Evolutionary conservation across 2,888 invertebrate species (phyloP), one percentile per base, ranked within the genome.

Genomic region (Parthenolecanium corni): DNA sequence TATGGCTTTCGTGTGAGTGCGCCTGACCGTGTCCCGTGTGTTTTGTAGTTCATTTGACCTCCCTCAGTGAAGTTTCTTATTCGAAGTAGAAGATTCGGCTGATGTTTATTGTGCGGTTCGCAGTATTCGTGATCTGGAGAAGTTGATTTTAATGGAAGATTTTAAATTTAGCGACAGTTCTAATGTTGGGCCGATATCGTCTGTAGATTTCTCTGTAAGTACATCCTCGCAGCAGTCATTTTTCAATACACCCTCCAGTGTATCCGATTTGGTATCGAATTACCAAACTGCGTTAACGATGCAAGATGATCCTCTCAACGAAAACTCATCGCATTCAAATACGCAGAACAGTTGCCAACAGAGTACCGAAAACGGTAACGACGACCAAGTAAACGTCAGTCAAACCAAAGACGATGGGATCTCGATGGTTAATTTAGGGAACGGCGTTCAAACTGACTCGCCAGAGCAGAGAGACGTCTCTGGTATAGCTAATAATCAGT

Each of bases 261-360:
- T 69, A 68, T 68, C 69, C 68, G 69, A 70, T 66, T 68, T 68
- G 64, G 68, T 68, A 66, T 67, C 69, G 64, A 69, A 69, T 67
- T 68, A 69, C 67, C 70, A 69, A 57, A 70, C 69, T 64, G 64
- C 62, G 40, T 66, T 68, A 66, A 67, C 68, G 64, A 70, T 70
- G 70, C 70, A 69, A 69, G 70, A 70, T 69, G 70, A 70, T 69
- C 68, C 70, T 66, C 66, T 70, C 64, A 69, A 69, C 62, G 70
- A 70, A 64, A 70, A 70, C 64, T 67, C 68, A 62, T 66, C 70
- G 53, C 52, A 62, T 24, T 38, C 40, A 38, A 52, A 52, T 62
- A 31, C 62, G 52, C 62, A 52, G 20, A 52, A 52, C 14, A 52
- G 47, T 52, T 52, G 62, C 38, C 52, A 52, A 44, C 62, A 62